Conservation (phyloP, 2,797 vertebrate species). For the Tangara arthus region DNA sequence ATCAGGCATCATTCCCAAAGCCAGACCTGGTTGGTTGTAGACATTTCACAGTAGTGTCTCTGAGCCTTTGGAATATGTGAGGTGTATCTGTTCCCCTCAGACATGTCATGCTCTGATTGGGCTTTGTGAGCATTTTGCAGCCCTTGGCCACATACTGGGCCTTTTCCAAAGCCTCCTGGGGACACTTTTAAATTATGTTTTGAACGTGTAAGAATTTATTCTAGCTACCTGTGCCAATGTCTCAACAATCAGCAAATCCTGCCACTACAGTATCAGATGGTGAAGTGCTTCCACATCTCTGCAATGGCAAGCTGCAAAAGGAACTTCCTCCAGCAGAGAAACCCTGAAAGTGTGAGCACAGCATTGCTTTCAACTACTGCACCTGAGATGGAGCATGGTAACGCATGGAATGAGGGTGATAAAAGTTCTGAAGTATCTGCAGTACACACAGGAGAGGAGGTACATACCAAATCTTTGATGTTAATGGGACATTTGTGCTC, state of each 20-base stretch:
- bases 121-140: neutral
- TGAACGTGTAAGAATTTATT: neutral
- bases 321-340: neutral
- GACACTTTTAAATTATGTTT: neutral
- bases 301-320: neutral
- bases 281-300: neutral
- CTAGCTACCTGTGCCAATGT: neutral
- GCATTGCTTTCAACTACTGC: neutral
- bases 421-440: neutral
- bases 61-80: neutral
- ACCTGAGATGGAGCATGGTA: neutral
- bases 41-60: neutral
- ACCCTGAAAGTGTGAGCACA: neutral
- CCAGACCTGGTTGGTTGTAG: neutral
- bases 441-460: neutral
- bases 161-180: neutral
- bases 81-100: neutral
- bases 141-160: neutral
- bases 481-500: conserved; percentile 87
- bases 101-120: neutral
- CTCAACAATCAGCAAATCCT: neutral
- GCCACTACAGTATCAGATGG: neutral
- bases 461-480: conserved; percentile 88
- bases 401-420: neutral
- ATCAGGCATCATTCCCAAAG: neutral